phyloP scores from a whole-genome alignment of 92 coral and sea anemone genomes.

The Epizoanthus rinbou region DNA sequence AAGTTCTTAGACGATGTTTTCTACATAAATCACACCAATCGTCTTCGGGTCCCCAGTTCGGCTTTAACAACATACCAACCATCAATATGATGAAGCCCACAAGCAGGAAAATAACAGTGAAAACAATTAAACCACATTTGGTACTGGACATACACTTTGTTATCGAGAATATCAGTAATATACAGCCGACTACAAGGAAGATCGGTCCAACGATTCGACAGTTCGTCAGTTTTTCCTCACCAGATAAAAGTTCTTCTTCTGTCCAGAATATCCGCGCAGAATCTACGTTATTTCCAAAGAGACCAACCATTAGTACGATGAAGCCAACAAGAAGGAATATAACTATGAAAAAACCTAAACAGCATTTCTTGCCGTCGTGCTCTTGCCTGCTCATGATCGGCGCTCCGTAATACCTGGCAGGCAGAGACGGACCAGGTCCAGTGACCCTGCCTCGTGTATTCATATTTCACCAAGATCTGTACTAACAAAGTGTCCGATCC shows the following conservation, averaged over 20 bases:
- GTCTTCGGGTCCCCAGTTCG: conserved; percentile 66
- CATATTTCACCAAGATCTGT: no score
- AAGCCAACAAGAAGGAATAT: conserved; percentile 59
- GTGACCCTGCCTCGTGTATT: no score
- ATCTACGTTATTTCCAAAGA: conserved; percentile 15
- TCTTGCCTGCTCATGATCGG: no score
- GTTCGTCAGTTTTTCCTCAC: conserved; percentile 49
- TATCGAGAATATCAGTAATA: background rate
- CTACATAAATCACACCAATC: conserved; percentile 72
- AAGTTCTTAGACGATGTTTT: conserved; percentile 49
- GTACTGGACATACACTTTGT: background rate
- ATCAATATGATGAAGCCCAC: conserved; percentile 65
- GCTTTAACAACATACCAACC: conserved; percentile 63
- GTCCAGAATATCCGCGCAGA: conserved; percentile 68
- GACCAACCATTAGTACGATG: conserved; percentile 65
- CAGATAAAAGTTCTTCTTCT: conserved; percentile 46
- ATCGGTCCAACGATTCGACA: conserved; percentile 72
- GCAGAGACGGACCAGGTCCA: no score
- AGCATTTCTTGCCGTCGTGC: conserved; percentile 39
- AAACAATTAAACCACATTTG: conserved; percentile 50
- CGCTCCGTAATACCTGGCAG: no score
- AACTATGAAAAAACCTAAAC: conserved; percentile 48
- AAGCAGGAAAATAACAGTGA: conserved; percentile 52
- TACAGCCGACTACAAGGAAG: conserved; percentile 50
- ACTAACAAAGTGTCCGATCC: no score